A percentile compares a stretch with the other conserved stretches of the same genome.
Evolutionary conservation across 2,888 invertebrate genomes (phyloP).

Genomic region (Rhopalosiphum nymphaeae): DNA sequence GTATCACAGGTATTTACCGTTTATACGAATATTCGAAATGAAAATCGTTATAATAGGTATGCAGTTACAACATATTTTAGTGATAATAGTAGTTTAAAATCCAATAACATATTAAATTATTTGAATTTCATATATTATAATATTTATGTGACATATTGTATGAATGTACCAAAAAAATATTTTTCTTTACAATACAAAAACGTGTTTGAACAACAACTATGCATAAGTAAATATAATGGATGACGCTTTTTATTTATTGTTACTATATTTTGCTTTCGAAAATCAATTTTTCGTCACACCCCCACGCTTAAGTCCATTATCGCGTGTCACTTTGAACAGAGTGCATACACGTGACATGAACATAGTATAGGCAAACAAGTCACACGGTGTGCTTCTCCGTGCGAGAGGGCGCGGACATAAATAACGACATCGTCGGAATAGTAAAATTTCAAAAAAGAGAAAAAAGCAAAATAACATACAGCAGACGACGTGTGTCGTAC

Average conservation of each 20-base stretch:
- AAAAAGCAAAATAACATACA: not conserved
- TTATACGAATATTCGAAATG: not conserved
- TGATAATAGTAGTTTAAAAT: not conserved
- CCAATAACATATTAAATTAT: not conserved
- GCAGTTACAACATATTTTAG: not conserved
- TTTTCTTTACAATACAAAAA: not conserved
- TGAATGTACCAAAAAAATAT: not conserved
- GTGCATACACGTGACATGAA: conserved; percentile 19
- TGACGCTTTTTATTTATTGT: conserved; percentile 16
- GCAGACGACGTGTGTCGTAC: conserved; percentile 5
- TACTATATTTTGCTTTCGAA: not conserved
- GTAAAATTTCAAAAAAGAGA: not conserved
- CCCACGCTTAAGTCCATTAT: conserved; percentile 29
- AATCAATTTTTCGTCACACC: conserved; percentile 48
- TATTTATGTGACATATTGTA: not conserved
- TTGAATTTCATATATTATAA: not conserved
- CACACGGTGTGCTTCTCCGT: not conserved
- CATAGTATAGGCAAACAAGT: conserved; percentile 10
- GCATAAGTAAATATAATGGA: conserved; percentile 22
- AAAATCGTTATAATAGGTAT: not conserved
- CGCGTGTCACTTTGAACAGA: conserved; percentile 40
- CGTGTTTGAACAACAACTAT: not conserved
- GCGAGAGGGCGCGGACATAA: not conserved
- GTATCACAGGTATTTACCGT: not conserved
- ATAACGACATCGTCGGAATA: not conserved